Base-by-base conservation (phyloP, 2,888 invertebrate genomes). In the Panorpa germanica region DNA sequence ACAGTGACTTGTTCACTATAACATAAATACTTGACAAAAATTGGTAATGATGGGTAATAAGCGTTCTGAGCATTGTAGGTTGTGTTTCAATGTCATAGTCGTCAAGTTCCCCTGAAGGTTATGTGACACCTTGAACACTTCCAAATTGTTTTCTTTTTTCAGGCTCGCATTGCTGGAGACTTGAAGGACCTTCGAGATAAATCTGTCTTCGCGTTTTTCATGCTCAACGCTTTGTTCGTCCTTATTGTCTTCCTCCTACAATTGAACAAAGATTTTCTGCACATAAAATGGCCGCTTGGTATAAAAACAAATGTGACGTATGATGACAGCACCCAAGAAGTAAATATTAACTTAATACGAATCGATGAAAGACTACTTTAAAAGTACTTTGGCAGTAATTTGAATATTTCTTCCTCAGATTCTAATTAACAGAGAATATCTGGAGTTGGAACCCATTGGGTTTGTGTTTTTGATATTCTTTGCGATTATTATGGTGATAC, bases 141-240 rank as follows among this genome's bases (percentile, higher is more conserved):
- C n/a, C n/a, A 8, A 20, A 20, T 8, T 20, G 20, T 8, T 8
- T 30, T 31, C 28, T 25, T 32, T 19, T 48, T 50, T 36, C 41
- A 61, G 57, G 53, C 48, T 32, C 45, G 50, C 34, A 51, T 49
- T 4, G 53, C 52, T n/a, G 40, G 45, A 33, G 61, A 63, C 11
- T 50, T 74, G 33, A 58, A 59, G 38, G 65, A 65, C 35, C 51
- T 78, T 30, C 50, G 77, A 16, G 76, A 77, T 48, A 67, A 68
- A 48, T 62, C 63, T 34, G 65, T 70, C 4, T 66, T 72, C 43
- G 66, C 64, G 27, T 76, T 78, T 50, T 65, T 77, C 38, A 77
- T 80, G 74, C 51, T 77, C 22, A 81, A 81, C 50, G 64, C 75
- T 10, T 57, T 80, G 14, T 81, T 77, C 55, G 73, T 80, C 9